These are phyloP conservation scores for Rynchops niger DNA, from an alignment of 2,113 vertebrate genomes.

Conservation along the genomic window DNA sequence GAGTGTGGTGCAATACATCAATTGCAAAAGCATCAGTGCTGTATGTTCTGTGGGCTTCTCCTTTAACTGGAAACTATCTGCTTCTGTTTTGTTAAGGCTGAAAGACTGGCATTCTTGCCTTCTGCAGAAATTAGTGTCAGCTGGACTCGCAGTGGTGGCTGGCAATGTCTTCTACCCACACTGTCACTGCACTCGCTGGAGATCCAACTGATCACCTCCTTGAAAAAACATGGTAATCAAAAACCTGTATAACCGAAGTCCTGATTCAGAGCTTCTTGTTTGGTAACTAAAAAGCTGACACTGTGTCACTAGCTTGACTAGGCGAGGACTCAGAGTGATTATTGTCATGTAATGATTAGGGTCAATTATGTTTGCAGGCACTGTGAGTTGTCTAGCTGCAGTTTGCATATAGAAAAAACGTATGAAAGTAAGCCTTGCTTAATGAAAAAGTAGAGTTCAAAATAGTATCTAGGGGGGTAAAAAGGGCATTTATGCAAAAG, in stretches of 20 bases:
- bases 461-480: neutral
- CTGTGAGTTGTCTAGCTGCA: neutral
- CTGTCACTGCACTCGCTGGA: neutral
- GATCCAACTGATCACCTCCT: neutral
- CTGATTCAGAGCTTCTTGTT: neutral
- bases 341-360: neutral
- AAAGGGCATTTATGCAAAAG: neutral
- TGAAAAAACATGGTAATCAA: neutral
- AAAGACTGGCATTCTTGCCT: neutral
- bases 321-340: neutral
- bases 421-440: neutral
- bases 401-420: neutral
- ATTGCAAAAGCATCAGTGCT: neutral
- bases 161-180: fast-evolving
- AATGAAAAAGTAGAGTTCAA: neutral
- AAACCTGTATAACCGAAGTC: neutral
- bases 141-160: neutral
- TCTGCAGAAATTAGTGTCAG: neutral
- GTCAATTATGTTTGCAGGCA: neutral
- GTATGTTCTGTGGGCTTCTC: neutral
- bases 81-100: neutral
- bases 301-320: neutral
- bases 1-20: neutral
- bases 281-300: neutral
- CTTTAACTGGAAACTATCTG: neutral